Evolutionary conservation across 2,113 vertebrate genomes (phyloP).

Genomic region (Clarias macrocephalus): DNA sequence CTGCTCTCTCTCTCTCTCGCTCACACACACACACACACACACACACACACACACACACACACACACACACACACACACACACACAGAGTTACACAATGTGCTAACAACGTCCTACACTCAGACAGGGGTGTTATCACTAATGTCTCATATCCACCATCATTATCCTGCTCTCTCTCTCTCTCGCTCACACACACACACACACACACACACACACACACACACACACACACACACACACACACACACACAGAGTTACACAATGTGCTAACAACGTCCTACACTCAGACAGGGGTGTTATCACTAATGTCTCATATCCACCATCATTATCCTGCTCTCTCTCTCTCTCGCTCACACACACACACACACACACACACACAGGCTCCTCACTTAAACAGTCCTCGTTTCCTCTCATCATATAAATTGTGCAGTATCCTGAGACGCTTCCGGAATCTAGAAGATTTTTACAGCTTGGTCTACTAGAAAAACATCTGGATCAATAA

Average conservation of each 20-base stretch:
- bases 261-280: conserved; percentile 17
- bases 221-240: conserved; percentile 32
- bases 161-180: background rate
- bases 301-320: conserved; percentile 4
- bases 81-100: conserved; percentile 27
- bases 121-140: conserved; percentile 27
- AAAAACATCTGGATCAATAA: conserved; percentile 19
- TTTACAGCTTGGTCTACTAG: background rate
- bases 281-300: conserved; percentile 32
- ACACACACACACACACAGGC: background rate
- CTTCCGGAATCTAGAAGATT: background rate
- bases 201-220: background rate
- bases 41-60: background rate
- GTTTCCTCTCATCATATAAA: background rate
- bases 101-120: conserved; percentile 24
- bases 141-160: conserved; percentile 7
- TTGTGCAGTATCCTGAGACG: background rate
- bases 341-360: background rate
- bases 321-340: background rate
- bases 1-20: background rate
- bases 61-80: conserved; percentile 33
- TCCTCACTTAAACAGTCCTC: background rate
- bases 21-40: background rate
- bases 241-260: conserved; percentile 29
- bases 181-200: background rate